phyloP scores from a whole-genome alignment of 2,113 vertebrate genomes.

The Odontophorus gujanensis region DNA sequence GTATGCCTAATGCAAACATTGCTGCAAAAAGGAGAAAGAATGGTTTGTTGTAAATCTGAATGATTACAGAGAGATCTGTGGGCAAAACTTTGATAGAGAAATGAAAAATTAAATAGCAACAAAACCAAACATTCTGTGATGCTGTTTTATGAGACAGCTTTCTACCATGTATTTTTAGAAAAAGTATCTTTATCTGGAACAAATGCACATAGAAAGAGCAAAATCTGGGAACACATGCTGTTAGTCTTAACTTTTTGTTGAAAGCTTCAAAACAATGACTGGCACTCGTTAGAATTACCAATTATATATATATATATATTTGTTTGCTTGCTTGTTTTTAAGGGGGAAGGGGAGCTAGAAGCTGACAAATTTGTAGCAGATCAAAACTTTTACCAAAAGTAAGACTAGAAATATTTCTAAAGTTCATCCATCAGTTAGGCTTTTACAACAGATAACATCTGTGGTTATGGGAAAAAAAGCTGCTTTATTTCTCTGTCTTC shows the following conservation, averaged over 20 bases:
- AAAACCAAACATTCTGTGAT: constrained; percentile 47
- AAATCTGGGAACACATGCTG: not conserved
- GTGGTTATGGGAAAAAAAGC: not conserved
- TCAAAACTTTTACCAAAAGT: constrained; percentile 31
- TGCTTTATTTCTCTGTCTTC: not conserved
- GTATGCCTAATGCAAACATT: not conserved
- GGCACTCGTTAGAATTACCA: not conserved
- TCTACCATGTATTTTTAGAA: constrained; percentile 56
- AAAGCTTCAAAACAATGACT: constrained; percentile 59
- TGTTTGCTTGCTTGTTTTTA: constrained; percentile 22
- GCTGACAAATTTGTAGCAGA: constrained; percentile 64
- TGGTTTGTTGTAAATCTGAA: not conserved
- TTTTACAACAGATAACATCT: not conserved
- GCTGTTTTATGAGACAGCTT: constrained; percentile 35
- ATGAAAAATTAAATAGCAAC: constrained; percentile 57
- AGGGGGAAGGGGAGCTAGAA: not conserved
- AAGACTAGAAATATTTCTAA: constrained; percentile 26
- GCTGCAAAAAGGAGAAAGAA: not conserved
- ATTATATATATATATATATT: not conserved
- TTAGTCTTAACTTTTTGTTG: constrained; percentile 46
- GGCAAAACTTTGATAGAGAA: constrained; percentile 35
- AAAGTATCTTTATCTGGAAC: constrained; percentile 20
- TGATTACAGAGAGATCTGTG: constrained; percentile 1
- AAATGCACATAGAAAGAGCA: constrained; percentile 40
- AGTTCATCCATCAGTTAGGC: constrained; percentile 50